Conservation (phyloP, 1,140 invertebrate species). For the Vollenhovia emeryi region DNA sequence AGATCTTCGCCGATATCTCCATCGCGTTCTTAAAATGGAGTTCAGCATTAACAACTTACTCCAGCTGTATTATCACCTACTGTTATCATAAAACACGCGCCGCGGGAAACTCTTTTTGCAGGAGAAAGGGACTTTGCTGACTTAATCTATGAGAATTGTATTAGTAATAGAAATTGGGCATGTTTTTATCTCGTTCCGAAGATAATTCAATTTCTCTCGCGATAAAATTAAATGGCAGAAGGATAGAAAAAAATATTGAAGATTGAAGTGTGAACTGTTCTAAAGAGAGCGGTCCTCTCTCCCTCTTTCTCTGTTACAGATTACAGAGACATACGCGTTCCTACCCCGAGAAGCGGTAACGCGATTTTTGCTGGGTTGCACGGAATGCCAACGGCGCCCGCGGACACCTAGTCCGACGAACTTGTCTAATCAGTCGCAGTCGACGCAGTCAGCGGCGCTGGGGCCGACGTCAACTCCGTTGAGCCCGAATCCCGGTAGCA, state of each 20-base stretch:
- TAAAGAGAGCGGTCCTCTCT: background rate
- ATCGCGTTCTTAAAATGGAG: background rate
- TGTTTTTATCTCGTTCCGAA: background rate
- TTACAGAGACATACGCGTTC: conserved; percentile 98
- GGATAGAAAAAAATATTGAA: too few relatives aligned
- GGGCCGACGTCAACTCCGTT: conserved; percentile 59
- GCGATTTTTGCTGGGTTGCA: conserved; percentile 95
- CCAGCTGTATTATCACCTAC: background rate
- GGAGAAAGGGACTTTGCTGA: background rate
- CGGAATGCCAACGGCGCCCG: conserved; percentile 96
- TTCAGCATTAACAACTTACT: background rate
- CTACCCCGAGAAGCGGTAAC: conserved; percentile 97
- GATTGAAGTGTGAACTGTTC: background rate
- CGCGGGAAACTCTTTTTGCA: background rate
- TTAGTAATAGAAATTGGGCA: background rate
- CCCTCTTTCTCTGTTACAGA: conserved; percentile 88
- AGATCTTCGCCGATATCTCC: background rate
- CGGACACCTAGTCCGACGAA: conserved; percentile 88
- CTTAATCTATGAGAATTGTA: background rate
- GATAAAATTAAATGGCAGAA: background rate
- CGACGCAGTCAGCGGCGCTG: conserved; percentile 57
- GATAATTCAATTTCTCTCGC: background rate
- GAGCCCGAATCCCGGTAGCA: conserved; percentile 50
- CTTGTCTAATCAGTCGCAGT: conserved; percentile 74
- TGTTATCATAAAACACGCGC: background rate